Base-by-base conservation (phyloP, 2,888 invertebrate species). In the Nebria salina region DNA sequence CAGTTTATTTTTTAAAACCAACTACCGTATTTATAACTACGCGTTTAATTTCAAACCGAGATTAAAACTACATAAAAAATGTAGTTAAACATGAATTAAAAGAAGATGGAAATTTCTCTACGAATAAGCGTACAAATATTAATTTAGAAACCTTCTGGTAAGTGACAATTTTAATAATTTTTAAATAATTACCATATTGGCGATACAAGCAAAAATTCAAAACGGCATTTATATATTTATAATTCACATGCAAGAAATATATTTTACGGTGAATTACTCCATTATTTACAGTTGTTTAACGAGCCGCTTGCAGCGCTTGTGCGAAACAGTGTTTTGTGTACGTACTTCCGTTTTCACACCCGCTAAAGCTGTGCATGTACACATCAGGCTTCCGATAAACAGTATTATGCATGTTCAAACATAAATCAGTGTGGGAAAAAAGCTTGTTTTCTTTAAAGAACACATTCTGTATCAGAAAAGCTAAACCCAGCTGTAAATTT, bases 341-440 rank as follows among this genome's bases (percentile, higher is more conserved):
- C 34, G 11, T 7, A 70, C 25, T 15, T 70, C 70, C 20, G 20
- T 20, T 11, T 3, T 13, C 70, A 34, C 26, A 25, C 26, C 26
- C 70, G 25, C 25, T 25, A 70, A 70, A 70, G 70, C 70, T 70
- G 26, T 70, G 70, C 65, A n/a, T 78, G 65, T 42, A 79, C 75
- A 79, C 79, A 75, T 75, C 79, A 74, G 74, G 68, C 79, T 75
- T 79, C 68, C 80, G 80, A 80, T 80, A 80, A 80, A 80, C 80
- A 80, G 75, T 80, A 70, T 75, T 80, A 79, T 79, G 80, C 80
- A 80, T 80, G 80, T 75, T 75, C 75, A 80, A 80, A 80, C 80
- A 80, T 80, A 80, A 75, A 80, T 80, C 80, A 80, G 80, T 80
- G 80, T 72, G 73, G 75, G 75, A 75, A 80, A 54, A 80, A 80